Evolutionary conservation across 2,888 invertebrate genomes (phyloP), one percentile per base, ranked within the genome.

Genomic region (Coleophora flavipennella): DNA sequence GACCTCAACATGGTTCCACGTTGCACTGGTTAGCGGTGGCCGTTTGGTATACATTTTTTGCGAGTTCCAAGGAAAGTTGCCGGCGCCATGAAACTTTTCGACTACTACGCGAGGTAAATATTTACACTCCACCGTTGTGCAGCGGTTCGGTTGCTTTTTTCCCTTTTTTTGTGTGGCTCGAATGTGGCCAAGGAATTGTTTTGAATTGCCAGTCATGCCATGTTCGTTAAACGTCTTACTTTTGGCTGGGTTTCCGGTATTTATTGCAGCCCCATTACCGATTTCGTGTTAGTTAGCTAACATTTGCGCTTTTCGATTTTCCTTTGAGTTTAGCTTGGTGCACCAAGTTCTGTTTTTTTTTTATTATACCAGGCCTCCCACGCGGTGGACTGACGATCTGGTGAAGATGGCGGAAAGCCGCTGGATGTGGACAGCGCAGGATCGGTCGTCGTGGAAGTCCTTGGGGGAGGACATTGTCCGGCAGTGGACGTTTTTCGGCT

Each of bases 71-170:
- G 42, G 55, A 50, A 65, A 74, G 68, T 75, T 73, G 59, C 57
- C 61, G 69, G 62, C 67, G 70, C 65, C 67, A 62, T 63, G 57
- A 67, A 75, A 74, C 62, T 78, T 77, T 76, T 68, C 70, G 71
- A 64, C 66, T 62, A 59, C 67, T 62, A 58, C 55, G 58, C 50
- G 57, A 57, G 60, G 72, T 68, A 79, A 79, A 80, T 79, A 78
- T 80, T 80, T 78, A 67, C 71, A 67, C 67, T 61, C 62, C 59
- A 70, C 59, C 67, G 64, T 62, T 66, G 63, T 64, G 63, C 60
- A 53, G 67, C 40, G 68, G 70, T 71, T 67, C 62, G 51, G 46
- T 57, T 54, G 46, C 20, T 20, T 20, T 20, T 20, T 50, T 59
- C 47, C 48, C 74, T 73, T 71, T 73, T 69, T 67, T 59, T 55